Evolutionary conservation across 2,113 vertebrate species (phyloP).

Genomic region (Alectura lathami): DNA sequence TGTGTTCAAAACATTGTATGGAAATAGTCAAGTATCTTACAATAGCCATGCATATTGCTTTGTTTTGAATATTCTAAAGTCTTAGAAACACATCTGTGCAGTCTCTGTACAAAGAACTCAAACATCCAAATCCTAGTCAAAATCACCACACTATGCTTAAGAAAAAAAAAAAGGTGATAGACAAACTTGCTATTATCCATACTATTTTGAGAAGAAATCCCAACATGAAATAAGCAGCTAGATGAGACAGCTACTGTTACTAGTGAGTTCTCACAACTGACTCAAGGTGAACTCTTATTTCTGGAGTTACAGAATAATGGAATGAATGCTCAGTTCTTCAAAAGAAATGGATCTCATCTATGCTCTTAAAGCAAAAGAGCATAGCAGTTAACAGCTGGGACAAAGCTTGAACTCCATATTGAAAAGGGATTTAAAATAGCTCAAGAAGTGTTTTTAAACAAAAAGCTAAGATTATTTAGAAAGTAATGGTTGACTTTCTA

Average conservation of each 20-base stretch:
- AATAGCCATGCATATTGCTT: neutral
- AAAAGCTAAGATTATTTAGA: neutral
- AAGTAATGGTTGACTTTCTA: neutral
- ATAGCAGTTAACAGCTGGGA: neutral
- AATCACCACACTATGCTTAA: neutral
- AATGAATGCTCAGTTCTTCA: neutral
- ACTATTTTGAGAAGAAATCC: neutral
- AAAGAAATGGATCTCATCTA: neutral
- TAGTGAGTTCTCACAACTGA: neutral
- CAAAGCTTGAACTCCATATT: neutral
- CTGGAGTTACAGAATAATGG: neutral
- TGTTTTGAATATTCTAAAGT: neutral
- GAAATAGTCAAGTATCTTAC: neutral
- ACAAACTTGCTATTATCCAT: no score
- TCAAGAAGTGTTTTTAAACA: neutral
- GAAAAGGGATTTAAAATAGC: neutral
- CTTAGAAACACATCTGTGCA: neutral
- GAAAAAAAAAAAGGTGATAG: neutral
- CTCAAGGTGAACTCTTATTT: neutral
- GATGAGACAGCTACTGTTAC: neutral
- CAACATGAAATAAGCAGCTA: neutral
- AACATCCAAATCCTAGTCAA: neutral
- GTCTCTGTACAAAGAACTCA: neutral
- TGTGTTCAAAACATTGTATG: neutral
- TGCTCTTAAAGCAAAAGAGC: neutral